Conservation (phyloP, 2,888 invertebrate species). For the Plemyria rubiginata region DNA sequence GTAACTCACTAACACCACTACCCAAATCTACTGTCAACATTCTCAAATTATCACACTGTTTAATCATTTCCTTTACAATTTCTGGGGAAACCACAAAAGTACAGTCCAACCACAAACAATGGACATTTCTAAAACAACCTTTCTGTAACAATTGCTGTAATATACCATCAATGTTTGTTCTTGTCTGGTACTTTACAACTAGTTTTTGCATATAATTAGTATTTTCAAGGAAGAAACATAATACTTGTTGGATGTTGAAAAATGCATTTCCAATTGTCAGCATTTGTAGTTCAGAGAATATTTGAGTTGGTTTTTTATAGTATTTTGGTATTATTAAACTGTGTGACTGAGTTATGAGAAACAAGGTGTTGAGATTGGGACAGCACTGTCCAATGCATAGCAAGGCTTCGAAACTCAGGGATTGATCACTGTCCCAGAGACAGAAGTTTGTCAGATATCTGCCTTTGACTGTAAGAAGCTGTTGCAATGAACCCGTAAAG, state of each 20-base stretch:
- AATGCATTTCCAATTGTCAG: slow-evolving; percentile 76
- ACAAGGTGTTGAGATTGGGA: slow-evolving; percentile 72
- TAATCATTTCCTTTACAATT: slow-evolving; percentile 69
- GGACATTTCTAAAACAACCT: slow-evolving; percentile 66
- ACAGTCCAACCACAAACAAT: slow-evolving; percentile 76
- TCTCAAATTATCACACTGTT: slow-evolving; percentile 66
- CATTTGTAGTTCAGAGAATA: slow-evolving; percentile 67
- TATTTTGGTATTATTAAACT: slow-evolving; percentile 67
- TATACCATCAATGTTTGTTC: slow-evolving; percentile 67
- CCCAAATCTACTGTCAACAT: slow-evolving; percentile 71
- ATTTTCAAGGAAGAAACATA: slow-evolving; percentile 72
- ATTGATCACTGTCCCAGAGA: slow-evolving; percentile 76
- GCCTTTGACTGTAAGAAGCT: slow-evolving; percentile 71
- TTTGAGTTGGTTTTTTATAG: slow-evolving; percentile 60
- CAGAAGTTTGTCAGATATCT: slow-evolving; percentile 75
- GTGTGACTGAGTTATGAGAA: slow-evolving; percentile 75
- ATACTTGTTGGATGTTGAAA: slow-evolving; percentile 68
- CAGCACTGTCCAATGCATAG: slow-evolving; percentile 70
- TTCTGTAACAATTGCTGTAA: slow-evolving; percentile 65
- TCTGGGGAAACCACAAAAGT: slow-evolving; percentile 73
- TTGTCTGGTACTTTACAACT: slow-evolving; percentile 74
- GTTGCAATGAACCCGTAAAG: slow-evolving; percentile 69
- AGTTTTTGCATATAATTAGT: slow-evolving; percentile 69
- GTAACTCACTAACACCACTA: slow-evolving; percentile 66
- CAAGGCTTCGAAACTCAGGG: slow-evolving; percentile 69